A percentile compares a stretch with the other conserved stretches of the same genome.
Conservation (phyloP, 2,888 invertebrate species). For the Andrena trimmerana region DNA sequence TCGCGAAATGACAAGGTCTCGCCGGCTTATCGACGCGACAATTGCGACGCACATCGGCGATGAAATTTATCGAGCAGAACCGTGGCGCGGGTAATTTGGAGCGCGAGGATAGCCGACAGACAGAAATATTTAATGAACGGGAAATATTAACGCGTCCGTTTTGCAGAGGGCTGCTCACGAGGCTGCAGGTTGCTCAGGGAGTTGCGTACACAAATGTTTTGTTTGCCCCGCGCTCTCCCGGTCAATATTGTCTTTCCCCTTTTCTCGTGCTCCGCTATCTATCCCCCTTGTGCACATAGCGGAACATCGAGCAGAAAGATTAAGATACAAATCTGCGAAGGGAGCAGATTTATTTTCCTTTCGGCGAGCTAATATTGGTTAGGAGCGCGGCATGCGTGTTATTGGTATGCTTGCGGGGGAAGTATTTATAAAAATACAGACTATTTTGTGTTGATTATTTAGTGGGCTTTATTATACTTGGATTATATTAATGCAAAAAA, state of each 20-base stretch:
- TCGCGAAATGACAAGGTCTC: background rate
- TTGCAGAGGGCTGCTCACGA: background rate
- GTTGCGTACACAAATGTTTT: constrained; percentile 40
- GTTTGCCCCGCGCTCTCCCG: constrained; percentile 24
- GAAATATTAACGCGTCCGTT: constrained; percentile 26
- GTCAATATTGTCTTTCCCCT: constrained; percentile 37
- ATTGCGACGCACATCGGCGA: background rate
- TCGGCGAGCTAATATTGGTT: background rate
- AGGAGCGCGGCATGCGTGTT: too few relatives aligned
- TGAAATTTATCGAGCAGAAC: constrained; percentile 17
- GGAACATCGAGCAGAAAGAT: constrained; percentile 25
- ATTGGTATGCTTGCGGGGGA: too few relatives aligned
- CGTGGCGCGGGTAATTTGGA: background rate
- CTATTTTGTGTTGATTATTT: too few relatives aligned
- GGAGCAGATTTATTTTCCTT: background rate
- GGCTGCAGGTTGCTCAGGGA: background rate
- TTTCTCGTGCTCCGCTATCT: constrained; percentile 6
- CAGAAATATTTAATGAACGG: constrained; percentile 20
- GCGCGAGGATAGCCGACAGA: too few relatives aligned
- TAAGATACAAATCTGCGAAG: constrained; percentile 32
- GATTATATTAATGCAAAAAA: too few relatives aligned
- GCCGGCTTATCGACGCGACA: constrained; percentile 1
- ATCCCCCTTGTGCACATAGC: background rate
- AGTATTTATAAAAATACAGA: too few relatives aligned
- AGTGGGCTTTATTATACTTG: too few relatives aligned